Evolutionary conservation across 2,888 invertebrate genomes (phyloP), one percentile per base, ranked within the genome.

Genomic region (Abrostola tripartita): DNA sequence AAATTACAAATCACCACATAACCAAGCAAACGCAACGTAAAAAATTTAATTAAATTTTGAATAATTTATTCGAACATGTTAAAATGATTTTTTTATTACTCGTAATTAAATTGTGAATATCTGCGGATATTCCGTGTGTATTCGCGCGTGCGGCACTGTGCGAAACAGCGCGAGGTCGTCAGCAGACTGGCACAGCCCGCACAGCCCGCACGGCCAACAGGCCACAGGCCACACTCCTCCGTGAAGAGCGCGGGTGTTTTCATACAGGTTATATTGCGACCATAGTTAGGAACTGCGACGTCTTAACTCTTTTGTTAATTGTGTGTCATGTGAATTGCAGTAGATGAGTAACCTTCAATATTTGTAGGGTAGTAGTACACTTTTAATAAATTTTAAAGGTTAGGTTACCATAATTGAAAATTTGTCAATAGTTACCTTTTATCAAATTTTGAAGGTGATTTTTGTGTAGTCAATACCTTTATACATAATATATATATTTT

Each of bases 121-220:
- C 60, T 55, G 61, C 42, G 10, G 11, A 37, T 58, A 37, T 56
- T 62, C 56, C 62, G 72, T 63, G 57, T 61, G 47, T 69, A 53
- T 65, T 57, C 50, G 57, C 61, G 65, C 60, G 61, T 71, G 71
- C 62, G 24, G 60, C 69, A 53, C 66, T 76, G 83, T 85, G 81
- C 74, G 81, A 63, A 78, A 74, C 80, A 74, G 49, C 78, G 81
- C 84, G 84, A 71, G 76, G 84, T 79, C 79, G 77, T 65, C 60
- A 76, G 68, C 74, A 66, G 73, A 86, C 86, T 86, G 78, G 42
- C 66, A 59, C 44, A 40, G 10, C 10, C 40, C 40, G 11, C 40
- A 40, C 40, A 11, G 24, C 40, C 40, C 10, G 5, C 40, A 40
- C 40, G 24, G 42, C n/a, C 12, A 42, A 42, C 42, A 12, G 44